Evolutionary conservation across 2,797 vertebrate genomes (phyloP), one percentile per base, ranked within the genome.

Genomic region (Aeoliscus strigatus): DNA sequence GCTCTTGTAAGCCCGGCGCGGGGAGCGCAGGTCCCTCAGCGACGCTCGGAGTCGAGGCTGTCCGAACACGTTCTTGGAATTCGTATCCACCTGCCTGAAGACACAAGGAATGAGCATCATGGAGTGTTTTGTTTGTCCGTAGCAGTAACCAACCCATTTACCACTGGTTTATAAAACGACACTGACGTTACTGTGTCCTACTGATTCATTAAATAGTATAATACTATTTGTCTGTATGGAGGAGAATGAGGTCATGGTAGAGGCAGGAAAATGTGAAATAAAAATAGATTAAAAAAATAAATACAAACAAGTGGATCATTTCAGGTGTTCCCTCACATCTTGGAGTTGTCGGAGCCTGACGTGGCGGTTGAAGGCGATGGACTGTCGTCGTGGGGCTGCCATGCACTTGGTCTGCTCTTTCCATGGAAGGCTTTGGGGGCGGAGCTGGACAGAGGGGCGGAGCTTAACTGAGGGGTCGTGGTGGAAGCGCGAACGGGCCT

Each of bases 11-110:
- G 88, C 85, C 29, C 91, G 89, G 2, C 93, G 86, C 1, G 94
- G 94, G 3, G 93, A 96, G 14, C 93, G 90, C 36, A 96, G 89
- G 75, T 97, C 94, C 31, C 93, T 85, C 40, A 97, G 85, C 0
- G 94, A 97, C 0, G 94, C 94, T 35, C 94, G 79, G 17, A 97
- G 76, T 9, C 93, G 84, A 0, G 93, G 93, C 57, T 97, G 93
- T 18, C 94, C 93, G 2, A 97, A 96, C 36, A 95, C 93, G 0
- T 94, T 96, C 69, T 93, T 94, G 2, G 89, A 89, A 71, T 80
- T 91, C 6, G 81, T 7, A n/a, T 94, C 93, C 39, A 92, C 84
- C 63, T 92, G 92, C 78, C 93, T 94, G 75, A 13, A 74, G 62
- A 61, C 32, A 47, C 4, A 24, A 64, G 13, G 43, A 9, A 31